Percentiles rank a stretch among this genome's conserved stretches.
phyloP scores from a whole-genome alignment of 2,797 vertebrate genomes.

The Acrocephalus scirpaceus region DNA sequence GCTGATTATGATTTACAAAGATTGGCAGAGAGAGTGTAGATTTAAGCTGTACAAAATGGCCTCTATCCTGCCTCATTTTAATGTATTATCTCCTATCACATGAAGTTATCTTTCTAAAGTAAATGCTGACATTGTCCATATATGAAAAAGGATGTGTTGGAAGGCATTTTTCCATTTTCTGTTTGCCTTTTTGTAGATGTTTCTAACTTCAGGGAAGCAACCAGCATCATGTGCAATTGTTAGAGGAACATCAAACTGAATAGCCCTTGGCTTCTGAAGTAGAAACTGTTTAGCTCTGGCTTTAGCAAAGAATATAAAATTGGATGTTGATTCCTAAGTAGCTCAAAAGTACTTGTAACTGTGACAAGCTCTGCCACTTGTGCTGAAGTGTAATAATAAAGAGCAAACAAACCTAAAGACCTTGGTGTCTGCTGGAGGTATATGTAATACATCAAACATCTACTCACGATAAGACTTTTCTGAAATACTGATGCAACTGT shows the following conservation, averaged over 20 bases:
- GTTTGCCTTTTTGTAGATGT: not conserved
- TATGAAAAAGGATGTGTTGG: not conserved
- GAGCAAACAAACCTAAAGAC: conserved; percentile 1
- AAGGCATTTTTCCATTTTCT: not conserved
- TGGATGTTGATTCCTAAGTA: conserved; percentile 2
- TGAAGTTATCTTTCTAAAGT: not conserved
- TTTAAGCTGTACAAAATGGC: not conserved
- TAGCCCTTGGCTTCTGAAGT: conserved; percentile 13
- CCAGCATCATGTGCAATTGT: not conserved
- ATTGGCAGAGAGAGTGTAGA: not conserved
- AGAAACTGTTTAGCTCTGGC: not conserved
- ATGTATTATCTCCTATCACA: not conserved
- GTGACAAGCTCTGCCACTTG: conserved; percentile 4
- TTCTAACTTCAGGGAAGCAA: not conserved
- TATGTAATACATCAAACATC: not conserved
- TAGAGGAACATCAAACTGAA: not conserved
- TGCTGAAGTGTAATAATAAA: not conserved
- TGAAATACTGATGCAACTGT: not conserved
- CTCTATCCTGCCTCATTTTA: not conserved
- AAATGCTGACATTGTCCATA: not conserved
- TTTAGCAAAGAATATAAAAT: conserved; percentile 12
- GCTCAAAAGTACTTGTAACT: conserved; percentile 37
- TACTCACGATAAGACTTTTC: not conserved
- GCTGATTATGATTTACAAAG: not conserved
- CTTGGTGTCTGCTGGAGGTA: not conserved